Evolutionary conservation across 2,113 vertebrate genomes (phyloP).

Genomic region (Anoura caudifer): DNA sequence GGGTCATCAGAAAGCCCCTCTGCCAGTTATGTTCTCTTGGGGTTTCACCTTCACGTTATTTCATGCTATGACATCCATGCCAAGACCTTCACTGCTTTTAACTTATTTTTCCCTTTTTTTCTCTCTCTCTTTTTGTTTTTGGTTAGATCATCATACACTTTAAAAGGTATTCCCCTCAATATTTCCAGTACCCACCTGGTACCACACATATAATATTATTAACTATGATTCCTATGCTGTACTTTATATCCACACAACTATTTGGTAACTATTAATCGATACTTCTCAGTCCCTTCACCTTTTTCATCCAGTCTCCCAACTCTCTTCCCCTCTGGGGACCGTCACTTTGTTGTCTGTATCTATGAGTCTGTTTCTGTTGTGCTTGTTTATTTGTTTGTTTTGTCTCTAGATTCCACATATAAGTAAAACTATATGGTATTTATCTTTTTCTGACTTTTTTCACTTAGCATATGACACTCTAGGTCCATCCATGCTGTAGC

Average conservation of each 20-base stretch:
- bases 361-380: not conserved
- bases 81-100: no score
- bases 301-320: not conserved
- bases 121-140: no score
- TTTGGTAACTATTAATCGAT: not conserved
- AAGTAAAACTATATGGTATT: not conserved
- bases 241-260: not conserved
- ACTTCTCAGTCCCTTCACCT: not conserved
- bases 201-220: no score
- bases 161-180: no score
- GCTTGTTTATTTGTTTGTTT: not conserved
- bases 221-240: not conserved
- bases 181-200: no score
- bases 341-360: not conserved
- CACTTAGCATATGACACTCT: not conserved
- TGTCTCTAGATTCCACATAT: not conserved
- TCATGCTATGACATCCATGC: rapidly evolving
- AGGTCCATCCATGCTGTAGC: not conserved
- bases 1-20: not conserved
- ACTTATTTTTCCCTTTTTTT: no score
- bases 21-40: not conserved
- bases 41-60: not conserved
- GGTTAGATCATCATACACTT: no score
- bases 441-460: not conserved
- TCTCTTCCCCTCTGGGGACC: not conserved